A percentile compares a stretch with the other conserved stretches of the same genome.
phyloP scores from a whole-genome alignment of 2,888 invertebrate species.

The Diarsia rubi region DNA sequence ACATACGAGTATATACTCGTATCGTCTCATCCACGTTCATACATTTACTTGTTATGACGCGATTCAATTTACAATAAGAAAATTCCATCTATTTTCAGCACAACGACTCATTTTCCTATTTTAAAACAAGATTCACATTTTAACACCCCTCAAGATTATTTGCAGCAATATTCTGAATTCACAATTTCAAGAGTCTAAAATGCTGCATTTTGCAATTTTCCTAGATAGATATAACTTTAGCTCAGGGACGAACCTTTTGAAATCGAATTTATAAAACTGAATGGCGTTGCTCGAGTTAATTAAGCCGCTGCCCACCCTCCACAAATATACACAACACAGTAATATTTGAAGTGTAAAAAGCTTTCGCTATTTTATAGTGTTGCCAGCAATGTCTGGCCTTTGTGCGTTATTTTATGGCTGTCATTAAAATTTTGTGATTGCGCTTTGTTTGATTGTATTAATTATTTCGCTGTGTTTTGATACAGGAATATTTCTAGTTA shows the following conservation, averaged over 20 bases:
- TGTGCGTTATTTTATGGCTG: constrained; percentile 47
- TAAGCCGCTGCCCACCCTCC: constrained; percentile 64
- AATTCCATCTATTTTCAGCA: neutral
- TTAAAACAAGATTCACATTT: constrained; percentile 3
- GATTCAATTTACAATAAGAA: neutral
- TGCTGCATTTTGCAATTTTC: constrained; percentile 17
- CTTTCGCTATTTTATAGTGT: constrained; percentile 58
- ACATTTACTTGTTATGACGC: neutral
- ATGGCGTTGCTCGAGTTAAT: constrained; percentile 70
- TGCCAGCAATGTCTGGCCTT: constrained; percentile 49
- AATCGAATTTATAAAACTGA: constrained; percentile 73
- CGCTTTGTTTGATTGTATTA: constrained; percentile 31
- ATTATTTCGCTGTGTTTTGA: constrained; percentile 19
- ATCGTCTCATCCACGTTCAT: neutral
- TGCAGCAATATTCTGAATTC: neutral
- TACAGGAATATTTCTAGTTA: neutral
- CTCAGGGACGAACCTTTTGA: constrained; percentile 48
- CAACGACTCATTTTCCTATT: neutral
- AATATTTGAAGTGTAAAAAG: constrained; percentile 65
- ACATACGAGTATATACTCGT: neutral
- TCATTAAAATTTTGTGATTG: constrained; percentile 47
- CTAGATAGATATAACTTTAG: constrained; percentile 21
- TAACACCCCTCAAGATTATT: neutral
- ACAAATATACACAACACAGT: constrained; percentile 66
- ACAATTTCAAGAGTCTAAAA: constrained; percentile 20